phyloP scores from a whole-genome alignment of 1,140 invertebrate genomes.

The Brachionus rotundiformis region DNA sequence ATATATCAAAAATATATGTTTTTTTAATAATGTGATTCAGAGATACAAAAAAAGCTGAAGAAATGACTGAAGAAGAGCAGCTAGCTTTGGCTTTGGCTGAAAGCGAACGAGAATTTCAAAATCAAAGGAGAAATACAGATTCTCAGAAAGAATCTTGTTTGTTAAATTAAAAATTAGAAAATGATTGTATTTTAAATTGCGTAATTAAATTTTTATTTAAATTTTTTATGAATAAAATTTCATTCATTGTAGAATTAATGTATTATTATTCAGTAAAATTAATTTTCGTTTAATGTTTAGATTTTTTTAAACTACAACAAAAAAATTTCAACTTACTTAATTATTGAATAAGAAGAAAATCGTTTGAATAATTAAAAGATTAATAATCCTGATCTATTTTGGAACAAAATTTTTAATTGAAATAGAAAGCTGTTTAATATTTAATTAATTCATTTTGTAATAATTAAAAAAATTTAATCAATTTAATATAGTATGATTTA shows the following conservation, averaged over 20 bases:
- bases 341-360: too few species aligned
- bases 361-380: too few species aligned
- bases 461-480: too few species aligned
- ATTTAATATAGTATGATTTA: too few species aligned
- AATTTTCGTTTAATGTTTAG: neutral
- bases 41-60: neutral
- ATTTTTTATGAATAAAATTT: neutral
- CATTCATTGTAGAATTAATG: neutral
- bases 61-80: constrained; percentile 16
- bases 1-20: too few species aligned
- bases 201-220: neutral
- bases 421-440: too few species aligned
- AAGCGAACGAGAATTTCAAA: constrained; percentile 14
- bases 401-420: too few species aligned
- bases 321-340: neutral
- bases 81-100: constrained; percentile 26
- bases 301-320: neutral
- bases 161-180: neutral
- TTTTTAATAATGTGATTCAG: neutral
- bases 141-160: constrained; percentile 1
- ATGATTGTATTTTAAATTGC: neutral
- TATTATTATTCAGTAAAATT: too few species aligned
- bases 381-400: too few species aligned
- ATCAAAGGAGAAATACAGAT: neutral
- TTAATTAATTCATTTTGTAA: too few species aligned